Evolutionary conservation across 2,113 vertebrate species (phyloP), one percentile per base, ranked within the genome.

Genomic region (Macquaria ambigua): DNA sequence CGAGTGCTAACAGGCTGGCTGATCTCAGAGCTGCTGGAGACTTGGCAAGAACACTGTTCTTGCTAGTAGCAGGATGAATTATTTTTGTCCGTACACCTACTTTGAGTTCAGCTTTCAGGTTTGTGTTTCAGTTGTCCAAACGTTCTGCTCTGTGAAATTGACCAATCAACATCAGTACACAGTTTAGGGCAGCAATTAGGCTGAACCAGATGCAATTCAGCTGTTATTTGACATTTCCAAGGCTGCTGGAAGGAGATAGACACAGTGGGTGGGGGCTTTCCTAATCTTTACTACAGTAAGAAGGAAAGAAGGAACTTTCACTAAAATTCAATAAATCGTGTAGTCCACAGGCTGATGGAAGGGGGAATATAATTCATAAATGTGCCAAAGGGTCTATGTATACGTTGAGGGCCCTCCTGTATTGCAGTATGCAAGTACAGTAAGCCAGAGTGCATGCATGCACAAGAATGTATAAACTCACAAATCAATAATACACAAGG

Each of bases 401-500:
- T 73, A 48, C 9, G 16, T 71, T 75, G 10, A 63, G 14, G 68
- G 25, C 8, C 14, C 7, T 68, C 3, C 23, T 76, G 31, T 72
- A 48, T 11, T 48, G 41, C 12, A 69, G n/a, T 53, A 39, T 73
- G 39, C 39, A 41, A 39, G 39, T 28, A 58, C 23, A 80, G 20
- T 70, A 39, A 8, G 4, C 39, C 52, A 82, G 63, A 68, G 46
- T 34, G 70, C 52, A 75, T 70, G 72, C 81, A 80, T 71, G 48
- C 28, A 75, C 64, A 53, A 31, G 0, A 58, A 50, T 43, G 8
- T 8, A 43, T 46, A 52, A 37, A 70, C 62, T 82, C 56, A 71
- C 25, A 74, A 70, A 90, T 55, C 85, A 72, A 73, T 80, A 74
- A 82, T 21, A 62, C 67, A 85, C 68, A 86, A 86, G 77, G 77